phyloP scores from a whole-genome alignment of 2,797 vertebrate genomes.

The Esox lucius region DNA sequence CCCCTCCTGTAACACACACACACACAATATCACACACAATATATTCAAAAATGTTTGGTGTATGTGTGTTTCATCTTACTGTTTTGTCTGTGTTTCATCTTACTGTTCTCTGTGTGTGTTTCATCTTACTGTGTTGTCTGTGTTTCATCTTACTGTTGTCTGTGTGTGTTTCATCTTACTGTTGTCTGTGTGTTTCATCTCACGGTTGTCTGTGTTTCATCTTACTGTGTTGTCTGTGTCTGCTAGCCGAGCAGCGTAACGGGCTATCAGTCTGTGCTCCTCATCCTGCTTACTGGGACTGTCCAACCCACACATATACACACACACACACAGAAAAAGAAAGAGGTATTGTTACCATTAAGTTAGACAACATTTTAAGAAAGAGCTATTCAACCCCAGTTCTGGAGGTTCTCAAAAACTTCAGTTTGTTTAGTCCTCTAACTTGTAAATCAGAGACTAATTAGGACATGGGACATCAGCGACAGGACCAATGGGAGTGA shows the following conservation, averaged over 20 bases:
- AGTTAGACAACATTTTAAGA: too few relatives aligned
- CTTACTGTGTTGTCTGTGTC: slow-evolving; percentile 84
- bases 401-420: too few relatives aligned
- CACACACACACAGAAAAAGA: neutral
- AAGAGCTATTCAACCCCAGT: neutral
- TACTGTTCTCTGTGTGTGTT: too few relatives aligned
- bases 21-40: too few relatives aligned
- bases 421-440: too few relatives aligned
- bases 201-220: slow-evolving; percentile 17
- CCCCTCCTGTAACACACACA: slow-evolving; percentile 63
- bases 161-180: neutral
- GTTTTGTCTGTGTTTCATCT: slow-evolving; percentile 6
- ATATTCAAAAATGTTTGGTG: neutral
- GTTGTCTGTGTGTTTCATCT: slow-evolving; percentile 4
- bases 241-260: slow-evolving; percentile 89
- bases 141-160: neutral
- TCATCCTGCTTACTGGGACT: slow-evolving; percentile 87
- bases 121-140: too few relatives aligned
- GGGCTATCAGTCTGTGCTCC: slow-evolving; percentile 91
- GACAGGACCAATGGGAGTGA: too few relatives aligned
- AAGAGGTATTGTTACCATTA: too few relatives aligned
- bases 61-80: neutral
- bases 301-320: slow-evolving; percentile 59
- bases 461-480: too few relatives aligned
- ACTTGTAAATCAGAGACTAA: too few relatives aligned